Evolutionary conservation across 2,888 invertebrate species (phyloP).

Genomic region (Meliscaeva auricollis): DNA sequence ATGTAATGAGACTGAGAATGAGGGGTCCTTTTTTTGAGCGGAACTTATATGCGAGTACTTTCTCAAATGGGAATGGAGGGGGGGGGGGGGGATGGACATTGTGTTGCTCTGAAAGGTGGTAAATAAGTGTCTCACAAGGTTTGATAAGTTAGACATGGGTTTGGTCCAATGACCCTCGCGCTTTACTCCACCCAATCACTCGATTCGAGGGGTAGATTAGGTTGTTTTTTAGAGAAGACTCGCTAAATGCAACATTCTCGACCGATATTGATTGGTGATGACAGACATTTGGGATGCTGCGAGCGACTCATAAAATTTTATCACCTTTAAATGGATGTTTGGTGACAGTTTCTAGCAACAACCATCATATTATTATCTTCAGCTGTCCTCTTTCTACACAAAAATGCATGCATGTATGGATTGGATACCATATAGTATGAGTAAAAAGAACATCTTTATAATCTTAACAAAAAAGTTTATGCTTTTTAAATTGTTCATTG

Average conservation of each 20-base stretch:
- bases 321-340: constrained; percentile 54
- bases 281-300: constrained; percentile 48
- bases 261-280: constrained; percentile 55
- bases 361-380: constrained; percentile 31
- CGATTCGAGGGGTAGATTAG: not conserved
- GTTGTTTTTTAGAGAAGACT: not conserved
- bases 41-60: too few species aligned
- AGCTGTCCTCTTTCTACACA: constrained; percentile 28
- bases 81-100: constrained; percentile 22
- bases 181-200: not conserved
- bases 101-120: constrained; percentile 17
- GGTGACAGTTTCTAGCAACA: constrained; percentile 48
- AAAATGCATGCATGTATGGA: not conserved
- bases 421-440: too few species aligned
- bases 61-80: not conserved
- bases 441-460: not conserved
- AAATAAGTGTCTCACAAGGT: constrained; percentile 44
- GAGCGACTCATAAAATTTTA: constrained; percentile 56
- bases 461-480: constrained; percentile 34
- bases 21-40: constrained; percentile 65
- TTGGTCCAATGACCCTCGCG: constrained; percentile 68
- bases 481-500: constrained; percentile 39
- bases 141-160: constrained; percentile 1
- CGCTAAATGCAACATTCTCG: constrained; percentile 34
- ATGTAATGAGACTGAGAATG: constrained; percentile 53